phyloP scores from a whole-genome alignment of 2,113 vertebrate species.

The Aegithalos caudatus region DNA sequence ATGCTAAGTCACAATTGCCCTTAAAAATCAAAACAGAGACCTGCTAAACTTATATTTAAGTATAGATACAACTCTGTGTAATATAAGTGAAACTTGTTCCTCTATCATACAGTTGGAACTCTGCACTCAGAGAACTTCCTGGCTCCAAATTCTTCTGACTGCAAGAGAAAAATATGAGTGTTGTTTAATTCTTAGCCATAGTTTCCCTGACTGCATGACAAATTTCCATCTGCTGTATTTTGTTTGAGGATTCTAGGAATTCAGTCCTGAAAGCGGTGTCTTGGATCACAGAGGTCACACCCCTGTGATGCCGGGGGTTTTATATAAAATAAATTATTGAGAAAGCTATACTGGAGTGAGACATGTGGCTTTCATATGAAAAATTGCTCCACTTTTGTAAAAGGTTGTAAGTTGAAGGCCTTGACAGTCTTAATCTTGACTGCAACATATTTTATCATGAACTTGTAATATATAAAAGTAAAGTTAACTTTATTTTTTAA shows the following conservation, averaged over 20 bases:
- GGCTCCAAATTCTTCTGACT: not conserved
- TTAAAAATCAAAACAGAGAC: not conserved
- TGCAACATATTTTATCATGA: not conserved
- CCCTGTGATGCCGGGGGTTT: not conserved
- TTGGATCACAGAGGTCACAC: not conserved
- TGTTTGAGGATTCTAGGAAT: not conserved
- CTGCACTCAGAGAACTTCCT: not conserved
- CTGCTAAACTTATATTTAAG: not conserved
- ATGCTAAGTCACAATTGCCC: not conserved
- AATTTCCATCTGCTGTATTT: not conserved
- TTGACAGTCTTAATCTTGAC: not conserved
- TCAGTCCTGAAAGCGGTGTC: constrained; percentile 13
- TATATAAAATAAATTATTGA: not conserved
- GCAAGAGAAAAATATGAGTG: not conserved
- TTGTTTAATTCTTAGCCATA: not conserved
- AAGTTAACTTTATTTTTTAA: not conserved
- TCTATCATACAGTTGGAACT: not conserved
- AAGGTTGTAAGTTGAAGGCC: not conserved
- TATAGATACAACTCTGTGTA: not conserved
- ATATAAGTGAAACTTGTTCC: not conserved
- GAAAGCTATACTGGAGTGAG: not conserved
- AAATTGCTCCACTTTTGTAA: not conserved
- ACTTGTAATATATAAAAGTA: not conserved
- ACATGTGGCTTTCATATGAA: not conserved
- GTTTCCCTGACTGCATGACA: constrained; percentile 33